Evolutionary conservation across 2,113 vertebrate genomes (phyloP), one percentile per base, ranked within the genome.

Genomic region (Xiphophorus maculatus): DNA sequence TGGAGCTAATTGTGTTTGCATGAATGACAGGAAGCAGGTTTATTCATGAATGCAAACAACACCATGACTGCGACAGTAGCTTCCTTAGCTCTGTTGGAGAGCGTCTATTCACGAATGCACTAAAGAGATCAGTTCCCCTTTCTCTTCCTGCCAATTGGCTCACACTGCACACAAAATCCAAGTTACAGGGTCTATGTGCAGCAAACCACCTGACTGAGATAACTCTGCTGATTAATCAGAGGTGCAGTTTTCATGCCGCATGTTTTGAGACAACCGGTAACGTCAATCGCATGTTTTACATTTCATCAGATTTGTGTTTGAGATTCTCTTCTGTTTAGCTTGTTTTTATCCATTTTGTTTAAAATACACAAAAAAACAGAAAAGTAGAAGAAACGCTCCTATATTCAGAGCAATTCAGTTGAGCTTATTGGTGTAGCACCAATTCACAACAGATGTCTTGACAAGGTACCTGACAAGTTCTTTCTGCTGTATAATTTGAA

Each of bases 31-130:
- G 74, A n/a, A 74, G 81, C 80, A 80, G 84, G 80, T 90, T 90
- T 88, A 89, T 90, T 92, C 85, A 88, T 91, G 85, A 89, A 92
- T 82, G 71, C 83, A 85, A 87, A 86, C 76, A 81, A 66, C 70
- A 63, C 66, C 28, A 71, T 44, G 51, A 69, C 44, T 48, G 14
- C 17, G 30, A 76, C 76, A 74, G 79, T 77, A 67, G 44, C 44
- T 54, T 81, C 80, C 58, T 77, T 69, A 60, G 74, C 73, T 73
- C 69, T 32, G 7, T 60, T 51, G 63, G 77, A 87, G 69, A 27
- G 77, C 69, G 83, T 62, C 81, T 86, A 79, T 88, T 88, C 81
- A 86, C 87, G 71, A 84, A 82, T 83, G 68, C 80, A 54, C 81
- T 74, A 76, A 84, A 73, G 72, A 84, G 70, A 72, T 75, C 73